Base-by-base conservation (phyloP, 2,888 invertebrate species). In the Lithophane socia region DNA sequence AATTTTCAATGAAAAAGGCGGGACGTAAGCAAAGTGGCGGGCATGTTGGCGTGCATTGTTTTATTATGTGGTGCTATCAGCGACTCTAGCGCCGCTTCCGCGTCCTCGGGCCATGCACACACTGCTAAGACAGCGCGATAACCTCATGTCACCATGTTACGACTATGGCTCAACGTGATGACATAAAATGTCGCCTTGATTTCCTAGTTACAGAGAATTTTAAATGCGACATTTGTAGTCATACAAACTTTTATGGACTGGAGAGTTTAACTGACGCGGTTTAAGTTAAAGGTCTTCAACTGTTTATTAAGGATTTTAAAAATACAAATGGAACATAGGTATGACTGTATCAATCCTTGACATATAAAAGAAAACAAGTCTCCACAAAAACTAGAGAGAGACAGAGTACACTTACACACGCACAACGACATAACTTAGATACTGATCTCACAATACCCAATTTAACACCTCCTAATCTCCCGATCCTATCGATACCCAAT, bases 51-150 rank as follows among this genome's bases (percentile, higher is more conserved):
- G 86, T 88, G 90, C 89, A 92, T 93, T 93, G 92, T 93, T 92
- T 92, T 92, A 92, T 91, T 92, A 91, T 91, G 88, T 88, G 84
- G 89, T 87, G 90, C 90, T 91, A 92, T 92, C 92, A 88, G 85
- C 73, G 83, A 77, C 82, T 82, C 83, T 87, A 80, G 86, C 87
- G 84, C 80, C 87, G 90, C 92, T 92, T 92, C 92, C 92, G 91
- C 90, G 88, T 91, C 90, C 86, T 74, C 69, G 64, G 78, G 78
- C 73, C 84, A 82, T 79, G 74, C 68, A 71, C 78, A 78, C 75
- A 76, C 74, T 77, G 73, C 80, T 80, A 67, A 82, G 73, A 74
- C 82, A 49, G n/a, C 49, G 88, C 84, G 87, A 89, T 88, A 89
- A 86, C 84, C 86, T 58, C 72, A 47, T 83, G 81, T 87, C 83